Evolutionary conservation across 2,888 invertebrate species (phyloP).

Genomic region (Aplocera efformata): DNA sequence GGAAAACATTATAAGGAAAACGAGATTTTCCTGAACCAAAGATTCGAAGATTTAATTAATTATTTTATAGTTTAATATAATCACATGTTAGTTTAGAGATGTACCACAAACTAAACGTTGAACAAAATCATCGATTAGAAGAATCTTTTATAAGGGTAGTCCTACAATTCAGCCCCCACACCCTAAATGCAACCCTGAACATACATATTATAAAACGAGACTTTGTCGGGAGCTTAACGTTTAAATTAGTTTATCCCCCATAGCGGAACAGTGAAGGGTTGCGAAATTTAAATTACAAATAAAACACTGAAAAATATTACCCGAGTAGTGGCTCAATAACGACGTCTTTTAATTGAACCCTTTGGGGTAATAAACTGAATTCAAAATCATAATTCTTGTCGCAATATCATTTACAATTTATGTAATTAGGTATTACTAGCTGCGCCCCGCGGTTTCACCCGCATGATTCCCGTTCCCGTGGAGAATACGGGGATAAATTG

Average conservation of each 20-base stretch:
- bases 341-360: conserved; percentile 77
- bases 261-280: conserved; percentile 72
- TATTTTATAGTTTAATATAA: too few relatives aligned
- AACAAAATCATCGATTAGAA: too few relatives aligned
- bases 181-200: conserved; percentile 41
- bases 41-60: too few relatives aligned
- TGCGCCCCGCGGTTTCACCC: too few relatives aligned
- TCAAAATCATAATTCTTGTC: conserved; percentile 50
- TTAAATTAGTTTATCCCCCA: conserved; percentile 79
- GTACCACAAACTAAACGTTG: too few relatives aligned
- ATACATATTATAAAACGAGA: conserved; percentile 73
- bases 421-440: too few relatives aligned
- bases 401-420: conserved; percentile 35
- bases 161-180: neutral
- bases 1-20: too few relatives aligned
- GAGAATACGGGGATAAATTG: too few relatives aligned
- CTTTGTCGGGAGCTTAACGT: conserved; percentile 75
- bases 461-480: too few relatives aligned
- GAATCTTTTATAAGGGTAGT: too few relatives aligned
- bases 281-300: conserved; percentile 81
- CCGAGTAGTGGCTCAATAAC: conserved; percentile 77
- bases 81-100: too few relatives aligned
- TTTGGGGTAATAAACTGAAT: conserved; percentile 75
- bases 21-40: too few relatives aligned
- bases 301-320: conserved; percentile 79